Percentiles rank a stretch among this genome's conserved stretches.
These are phyloP conservation scores for Anorthoa munda DNA, from an alignment of 2,888 invertebrate species.

Conservation along the genomic window DNA sequence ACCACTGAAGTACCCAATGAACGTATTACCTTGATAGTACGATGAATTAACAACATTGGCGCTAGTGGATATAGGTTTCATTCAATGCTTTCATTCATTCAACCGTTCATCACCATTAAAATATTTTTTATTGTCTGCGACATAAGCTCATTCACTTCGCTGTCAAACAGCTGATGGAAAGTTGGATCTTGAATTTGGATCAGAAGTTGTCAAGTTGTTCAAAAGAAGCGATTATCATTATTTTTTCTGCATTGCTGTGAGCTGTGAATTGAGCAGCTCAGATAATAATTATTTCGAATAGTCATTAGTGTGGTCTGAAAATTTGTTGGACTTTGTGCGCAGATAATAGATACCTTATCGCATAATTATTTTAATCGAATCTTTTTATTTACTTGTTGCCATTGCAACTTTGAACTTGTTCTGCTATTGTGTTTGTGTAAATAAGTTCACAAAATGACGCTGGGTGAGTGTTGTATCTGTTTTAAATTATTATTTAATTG, in stretches of 20 bases:
- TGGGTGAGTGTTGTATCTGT: constrained; percentile 63
- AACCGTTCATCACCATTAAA: constrained; percentile 4
- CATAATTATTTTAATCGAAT: constrained; percentile 46
- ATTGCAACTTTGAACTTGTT: constrained; percentile 53
- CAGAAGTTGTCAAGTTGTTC: not conserved
- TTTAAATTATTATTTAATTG: constrained; percentile 4
- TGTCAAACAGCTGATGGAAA: constrained; percentile 66
- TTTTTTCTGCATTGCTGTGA: constrained; percentile 14
- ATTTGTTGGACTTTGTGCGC: constrained; percentile 43
- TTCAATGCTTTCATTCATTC: constrained; percentile 33
- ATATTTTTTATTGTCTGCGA: constrained; percentile 1
- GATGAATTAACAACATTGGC: not conserved
- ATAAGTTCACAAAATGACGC: constrained; percentile 62
- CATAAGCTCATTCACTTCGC: constrained; percentile 16
- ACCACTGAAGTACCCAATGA: constrained; percentile 1
- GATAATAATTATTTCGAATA: constrained; percentile 39
- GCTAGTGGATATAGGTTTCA: constrained; percentile 34
- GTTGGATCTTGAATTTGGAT: constrained; percentile 25
- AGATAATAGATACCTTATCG: constrained; percentile 55
- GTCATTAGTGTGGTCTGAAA: constrained; percentile 20
- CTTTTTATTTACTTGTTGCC: constrained; percentile 42
- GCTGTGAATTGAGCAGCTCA: constrained; percentile 9
- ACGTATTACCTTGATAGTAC: constrained; percentile 1
- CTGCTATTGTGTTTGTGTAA: constrained; percentile 46
- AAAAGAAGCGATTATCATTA: not conserved